These are phyloP conservation scores for Chirona hameri DNA, from an alignment of 2,888 invertebrate genomes.

Conservation along the genomic window DNA sequence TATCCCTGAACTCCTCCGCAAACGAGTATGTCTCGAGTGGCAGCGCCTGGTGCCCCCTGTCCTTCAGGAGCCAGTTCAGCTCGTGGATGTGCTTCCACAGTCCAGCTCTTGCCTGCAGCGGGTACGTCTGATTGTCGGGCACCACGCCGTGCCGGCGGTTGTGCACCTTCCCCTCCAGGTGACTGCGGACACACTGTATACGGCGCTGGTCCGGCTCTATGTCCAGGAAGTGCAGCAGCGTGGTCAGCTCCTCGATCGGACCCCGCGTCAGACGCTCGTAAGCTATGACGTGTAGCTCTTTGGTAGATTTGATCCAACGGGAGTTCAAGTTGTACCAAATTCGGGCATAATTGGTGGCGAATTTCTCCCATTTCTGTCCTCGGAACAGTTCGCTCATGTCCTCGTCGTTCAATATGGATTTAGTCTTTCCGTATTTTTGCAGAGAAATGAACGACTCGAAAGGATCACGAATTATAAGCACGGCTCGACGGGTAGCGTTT, in stretches of 20 bases:
- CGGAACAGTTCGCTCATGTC: neutral
- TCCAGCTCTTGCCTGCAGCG: neutral
- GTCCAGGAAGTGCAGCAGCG: neutral
- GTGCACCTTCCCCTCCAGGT: neutral
- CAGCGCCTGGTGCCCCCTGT: neutral
- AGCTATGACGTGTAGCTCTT: neutral
- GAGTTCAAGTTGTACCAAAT: neutral
- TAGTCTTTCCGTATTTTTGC: neutral
- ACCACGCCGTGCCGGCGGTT: neutral
- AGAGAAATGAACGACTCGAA: neutral
- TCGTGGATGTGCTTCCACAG: neutral
- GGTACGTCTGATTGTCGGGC: neutral
- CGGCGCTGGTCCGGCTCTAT: neutral
- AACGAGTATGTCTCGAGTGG: neutral
- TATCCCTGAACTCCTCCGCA: neutral
- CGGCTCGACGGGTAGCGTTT: neutral
- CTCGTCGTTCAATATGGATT: neutral
- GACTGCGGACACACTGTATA: neutral
- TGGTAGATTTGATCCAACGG: neutral
- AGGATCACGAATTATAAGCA: neutral
- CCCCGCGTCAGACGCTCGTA: neutral
- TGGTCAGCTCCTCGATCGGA: neutral
- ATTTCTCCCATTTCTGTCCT: neutral
- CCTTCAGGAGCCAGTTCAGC: neutral
- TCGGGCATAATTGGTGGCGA: neutral